Base-by-base conservation (phyloP, 2,113 vertebrate species). In the Brachypodius melanocephalos region DNA sequence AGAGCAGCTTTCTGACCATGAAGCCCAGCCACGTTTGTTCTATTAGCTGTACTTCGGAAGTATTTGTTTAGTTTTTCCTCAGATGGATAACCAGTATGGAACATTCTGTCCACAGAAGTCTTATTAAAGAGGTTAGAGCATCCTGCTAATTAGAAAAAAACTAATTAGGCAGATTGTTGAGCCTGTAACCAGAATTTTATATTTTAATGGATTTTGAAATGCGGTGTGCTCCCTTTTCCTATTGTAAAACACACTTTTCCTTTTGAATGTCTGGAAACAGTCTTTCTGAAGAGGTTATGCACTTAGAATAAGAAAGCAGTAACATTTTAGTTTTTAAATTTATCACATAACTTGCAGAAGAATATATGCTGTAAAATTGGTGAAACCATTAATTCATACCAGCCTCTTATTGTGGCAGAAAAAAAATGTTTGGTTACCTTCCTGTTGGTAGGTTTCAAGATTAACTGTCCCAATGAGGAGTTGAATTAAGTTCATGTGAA, bases 101-200 rank as follows among this genome's bases (percentile, higher is more conserved):
- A 96, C 93, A 94, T 97, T 98, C 82, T 97, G 95, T 96, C 90
- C 86, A 97, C 87, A 96, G 93, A 97, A 97, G 96, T 95, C 68
- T 95, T 96, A 96, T 96, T 94, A 96, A 81, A 96, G 95, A 83
- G 96, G 91, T 94, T 97, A 95, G 92, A 96, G 94, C 95, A 90
- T 93, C 94, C 67, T 97, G 81, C 94, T 97, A 95, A 97, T 95
- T 97, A 96, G 85, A 96, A 97, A 97, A 90, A 90, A 88, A 95
- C 79, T 97, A 95, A 95, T 95, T 96, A 83, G 79, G 94, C 94
- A 96, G 93, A 97, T 94, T 96, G 85, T 90, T 96, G 89, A 46
- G 93, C 96, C 94, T 95, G 91, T 93, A 97, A 96, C 95, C 87
- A 72, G 97, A 92, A 95, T 93, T 97, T 96, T 93, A 36, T 96